Conservation (phyloP, 1,140 invertebrate genomes). For the Temnothorax longispinosus region DNA sequence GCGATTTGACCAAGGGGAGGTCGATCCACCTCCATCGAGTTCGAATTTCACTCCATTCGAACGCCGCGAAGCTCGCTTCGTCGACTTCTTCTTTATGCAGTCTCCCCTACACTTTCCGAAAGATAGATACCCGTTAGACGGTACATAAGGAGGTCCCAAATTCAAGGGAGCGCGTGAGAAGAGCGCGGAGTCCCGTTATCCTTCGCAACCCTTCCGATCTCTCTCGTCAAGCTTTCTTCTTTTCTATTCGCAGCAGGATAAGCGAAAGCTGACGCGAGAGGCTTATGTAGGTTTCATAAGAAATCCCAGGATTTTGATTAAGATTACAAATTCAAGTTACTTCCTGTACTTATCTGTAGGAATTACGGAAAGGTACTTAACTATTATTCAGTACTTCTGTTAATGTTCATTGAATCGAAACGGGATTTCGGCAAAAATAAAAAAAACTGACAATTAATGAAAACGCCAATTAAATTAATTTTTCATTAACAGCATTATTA, state of each 20-base stretch:
- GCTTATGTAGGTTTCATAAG: not conserved
- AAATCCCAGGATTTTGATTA: not conserved
- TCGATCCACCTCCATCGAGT: slow-evolving; percentile 63
- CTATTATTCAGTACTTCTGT: not conserved
- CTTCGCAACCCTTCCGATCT: slow-evolving; percentile 65
- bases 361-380: not conserved
- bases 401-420: not conserved
- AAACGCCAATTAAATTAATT: not conserved
- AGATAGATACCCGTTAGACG: slow-evolving; percentile 61
- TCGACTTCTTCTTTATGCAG: slow-evolving; percentile 66
- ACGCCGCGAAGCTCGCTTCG: slow-evolving; percentile 39
- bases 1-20: slow-evolving; percentile 48
- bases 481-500: not conserved
- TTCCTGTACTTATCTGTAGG: not conserved
- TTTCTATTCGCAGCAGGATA: not conserved
- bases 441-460: not conserved
- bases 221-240: slow-evolving; percentile 37
- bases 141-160: slow-evolving; percentile 43
- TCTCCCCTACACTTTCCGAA: slow-evolving; percentile 59
- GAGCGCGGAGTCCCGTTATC: slow-evolving; percentile 74
- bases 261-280: not conserved
- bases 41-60: slow-evolving; percentile 70
- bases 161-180: slow-evolving; percentile 67
- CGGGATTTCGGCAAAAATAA: not conserved
- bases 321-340: not conserved